A percentile compares a stretch with the other conserved stretches of the same genome.
Evolutionary conservation across 2,888 invertebrate species (phyloP).

Genomic region (Dermolepida albohirtum): DNA sequence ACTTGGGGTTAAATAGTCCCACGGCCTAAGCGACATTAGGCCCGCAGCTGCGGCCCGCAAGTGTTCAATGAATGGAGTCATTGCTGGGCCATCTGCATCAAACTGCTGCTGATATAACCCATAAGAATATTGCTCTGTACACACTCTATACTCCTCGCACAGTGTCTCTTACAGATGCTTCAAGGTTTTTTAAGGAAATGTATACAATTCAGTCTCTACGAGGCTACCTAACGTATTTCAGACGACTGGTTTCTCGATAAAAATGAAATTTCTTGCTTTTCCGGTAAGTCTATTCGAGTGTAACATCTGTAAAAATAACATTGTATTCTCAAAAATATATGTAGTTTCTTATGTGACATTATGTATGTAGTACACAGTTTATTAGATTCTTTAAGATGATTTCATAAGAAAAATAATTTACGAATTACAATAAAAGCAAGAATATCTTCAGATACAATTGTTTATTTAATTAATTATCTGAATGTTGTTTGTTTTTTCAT

Average conservation of each 20-base stretch:
- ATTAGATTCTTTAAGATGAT: background rate
- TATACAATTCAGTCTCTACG: conserved; percentile 24
- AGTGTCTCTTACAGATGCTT: conserved; percentile 32
- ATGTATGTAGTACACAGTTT: conserved; percentile 1
- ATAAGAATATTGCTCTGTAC: conserved; percentile 39
- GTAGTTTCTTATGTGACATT: background rate
- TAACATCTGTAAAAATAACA: background rate
- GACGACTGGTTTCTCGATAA: conserved; percentile 33
- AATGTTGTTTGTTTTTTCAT: too few species aligned
- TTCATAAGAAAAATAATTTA: too few species aligned
- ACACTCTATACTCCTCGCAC: conserved; percentile 18
- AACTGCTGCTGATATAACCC: conserved; percentile 45
- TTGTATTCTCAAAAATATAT: background rate
- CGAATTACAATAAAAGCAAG: too few species aligned
- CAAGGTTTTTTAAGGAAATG: conserved; percentile 36
- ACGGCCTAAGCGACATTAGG: conserved; percentile 55
- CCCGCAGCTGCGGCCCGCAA: conserved; percentile 60
- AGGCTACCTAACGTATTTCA: conserved; percentile 25
- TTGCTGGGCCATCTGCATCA: conserved; percentile 49
- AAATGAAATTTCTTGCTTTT: conserved; percentile 32
- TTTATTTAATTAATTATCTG: too few species aligned
- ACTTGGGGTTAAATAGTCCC: conserved; percentile 52
- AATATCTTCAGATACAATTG: too few species aligned
- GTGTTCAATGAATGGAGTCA: conserved; percentile 58
- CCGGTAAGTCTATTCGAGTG: conserved; percentile 17